phyloP scores from a whole-genome alignment of 1,140 invertebrate genomes.

The Elymnias hypermnestra region DNA sequence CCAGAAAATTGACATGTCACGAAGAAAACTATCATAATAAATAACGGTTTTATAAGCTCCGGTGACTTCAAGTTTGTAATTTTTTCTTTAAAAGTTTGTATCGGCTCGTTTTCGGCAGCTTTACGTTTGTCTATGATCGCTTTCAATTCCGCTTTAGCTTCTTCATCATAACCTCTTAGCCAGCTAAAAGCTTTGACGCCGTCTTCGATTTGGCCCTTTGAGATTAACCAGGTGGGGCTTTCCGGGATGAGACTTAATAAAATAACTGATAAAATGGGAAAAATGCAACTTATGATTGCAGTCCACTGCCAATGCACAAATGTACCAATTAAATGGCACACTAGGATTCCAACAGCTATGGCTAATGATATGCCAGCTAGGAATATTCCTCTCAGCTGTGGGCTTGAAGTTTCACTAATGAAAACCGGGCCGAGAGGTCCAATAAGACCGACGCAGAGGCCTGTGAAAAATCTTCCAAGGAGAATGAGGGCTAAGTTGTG shows the following conservation, averaged over 20 bases:
- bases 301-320: constrained; percentile 78
- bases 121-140: constrained; percentile 64
- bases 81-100: constrained; percentile 44
- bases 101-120: constrained; percentile 43
- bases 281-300: constrained; percentile 71
- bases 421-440: constrained; percentile 75
- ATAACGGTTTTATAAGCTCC: constrained; percentile 77
- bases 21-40: constrained; percentile 79
- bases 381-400: constrained; percentile 77
- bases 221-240: constrained; percentile 83
- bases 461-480: constrained; percentile 81
- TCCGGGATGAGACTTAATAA: constrained; percentile 79
- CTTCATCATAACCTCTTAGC: constrained; percentile 71
- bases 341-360: constrained; percentile 76
- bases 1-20: constrained; percentile 80
- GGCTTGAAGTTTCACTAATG: constrained; percentile 77
- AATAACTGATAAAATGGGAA: constrained; percentile 71
- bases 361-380: constrained; percentile 75
- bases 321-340: constrained; percentile 78
- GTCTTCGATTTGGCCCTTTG: constrained; percentile 70
- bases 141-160: constrained; percentile 70
- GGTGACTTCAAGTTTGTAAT: constrained; percentile 52
- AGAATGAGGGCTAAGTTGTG: constrained; percentile 74
- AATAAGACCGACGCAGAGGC: constrained; percentile 76
- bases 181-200: constrained; percentile 73